A percentile compares a stretch with the other conserved stretches of the same genome.
These are phyloP conservation scores for Prionace glauca DNA, from an alignment of 2,797 vertebrate genomes.

Conservation along the genomic window DNA sequence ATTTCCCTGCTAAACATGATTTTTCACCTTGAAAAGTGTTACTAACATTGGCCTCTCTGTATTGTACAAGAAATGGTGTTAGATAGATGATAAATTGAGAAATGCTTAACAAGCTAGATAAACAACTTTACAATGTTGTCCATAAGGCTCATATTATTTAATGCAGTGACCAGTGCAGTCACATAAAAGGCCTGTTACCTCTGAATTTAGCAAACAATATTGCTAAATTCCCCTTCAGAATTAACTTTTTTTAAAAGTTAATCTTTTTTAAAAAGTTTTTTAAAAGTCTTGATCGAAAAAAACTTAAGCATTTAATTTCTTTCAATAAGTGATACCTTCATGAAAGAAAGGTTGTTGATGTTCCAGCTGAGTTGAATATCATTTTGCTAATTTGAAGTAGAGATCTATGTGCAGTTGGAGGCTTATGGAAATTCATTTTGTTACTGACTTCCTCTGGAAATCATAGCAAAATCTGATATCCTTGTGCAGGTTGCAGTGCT, in stretches of 20 bases:
- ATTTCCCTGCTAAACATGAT: background rate
- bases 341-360: background rate
- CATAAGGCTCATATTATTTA: background rate
- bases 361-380: background rate
- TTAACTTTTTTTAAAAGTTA: no score
- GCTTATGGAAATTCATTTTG: background rate
- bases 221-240: background rate
- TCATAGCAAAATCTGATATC: background rate
- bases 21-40: slow-evolving; percentile 30
- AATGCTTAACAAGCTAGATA: slow-evolving; percentile 11
- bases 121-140: slow-evolving; percentile 15
- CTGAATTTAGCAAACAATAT: background rate
- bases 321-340: background rate
- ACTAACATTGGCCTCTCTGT: background rate
- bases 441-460: background rate
- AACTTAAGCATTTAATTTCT: background rate
- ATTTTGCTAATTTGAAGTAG: background rate
- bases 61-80: background rate
- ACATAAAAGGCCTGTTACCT: background rate
- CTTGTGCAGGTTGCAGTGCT: background rate
- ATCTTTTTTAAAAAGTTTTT: no score
- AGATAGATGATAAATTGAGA: background rate
- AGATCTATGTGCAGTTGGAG: background rate
- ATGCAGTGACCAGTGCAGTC: background rate
- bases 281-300: background rate